Evolutionary conservation across 64 coral and sea anemone species (phyloP), one percentile per base, ranked within the genome.

Genomic region (Pocillopora damicornis): DNA sequence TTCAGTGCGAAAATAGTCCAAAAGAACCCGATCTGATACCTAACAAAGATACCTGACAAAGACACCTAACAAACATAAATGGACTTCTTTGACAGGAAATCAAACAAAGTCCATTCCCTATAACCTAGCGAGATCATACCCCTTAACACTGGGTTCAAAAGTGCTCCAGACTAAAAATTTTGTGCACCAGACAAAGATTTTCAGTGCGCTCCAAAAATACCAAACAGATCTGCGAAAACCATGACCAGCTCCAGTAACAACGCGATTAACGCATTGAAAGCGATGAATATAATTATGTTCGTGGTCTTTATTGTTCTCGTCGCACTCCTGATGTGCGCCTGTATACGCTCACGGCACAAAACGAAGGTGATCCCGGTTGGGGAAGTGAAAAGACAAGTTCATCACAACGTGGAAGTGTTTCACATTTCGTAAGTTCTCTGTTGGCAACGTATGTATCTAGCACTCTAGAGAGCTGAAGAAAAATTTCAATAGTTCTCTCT

Each of bases 51-150:
- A 30, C 30, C 30, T 30, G 30, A 30, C 30, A 30, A 30, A 30
- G 30, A 30, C 30, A 30, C 14, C 62, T 64, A 18, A 17, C 14
- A 64, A 64, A 64, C 62, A 63, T 63, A 15, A 18, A 37, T 77
- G 42, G 15, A 59, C 85, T 5, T 5, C 15, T 9, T 38, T 59
- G 1, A 26, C 90, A 95, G 94, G 94, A 95, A 81, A 78, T 88
- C 82, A 61, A 61, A 92, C 59, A 67, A 82, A 35, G 94, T 96
- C 61, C 18, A 96, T 63, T 90, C 69, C 58, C 76, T 96, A 25
- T 93, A 90, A 7, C 79, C 93, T 4, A 88, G 91, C 20, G 34
- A 62, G 59, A 96, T 96, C 71, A 96, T 96, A n/a, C 87, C 82
- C 12, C 77, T 93, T 10, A 96, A 96, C 71, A 93, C 88, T 0